Conservation (phyloP, 1,140 invertebrate species). For the Dendrolimus kikuchii region DNA sequence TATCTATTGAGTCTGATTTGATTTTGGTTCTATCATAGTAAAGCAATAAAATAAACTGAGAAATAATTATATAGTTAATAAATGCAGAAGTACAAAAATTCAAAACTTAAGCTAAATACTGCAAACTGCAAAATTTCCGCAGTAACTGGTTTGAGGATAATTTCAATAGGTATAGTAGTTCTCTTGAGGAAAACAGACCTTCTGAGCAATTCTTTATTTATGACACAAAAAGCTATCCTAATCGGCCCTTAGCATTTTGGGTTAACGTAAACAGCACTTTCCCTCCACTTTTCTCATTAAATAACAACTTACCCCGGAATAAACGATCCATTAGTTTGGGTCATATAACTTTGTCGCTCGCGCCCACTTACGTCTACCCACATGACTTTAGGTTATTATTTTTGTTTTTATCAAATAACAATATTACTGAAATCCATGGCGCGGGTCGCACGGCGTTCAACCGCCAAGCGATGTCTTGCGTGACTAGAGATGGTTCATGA, state of each 20-base stretch:
- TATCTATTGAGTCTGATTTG: too few species aligned
- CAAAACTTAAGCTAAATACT: too few species aligned
- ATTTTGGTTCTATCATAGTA: too few species aligned
- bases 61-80: too few species aligned
- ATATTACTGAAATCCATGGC: slow-evolving; percentile 34
- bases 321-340: slow-evolving; percentile 61
- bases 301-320: slow-evolving; percentile 65
- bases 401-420: slow-evolving; percentile 26
- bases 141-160: too few species aligned
- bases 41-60: too few species aligned
- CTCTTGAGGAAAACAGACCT: too few species aligned
- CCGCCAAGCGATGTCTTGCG: slow-evolving; percentile 25
- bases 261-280: neutral
- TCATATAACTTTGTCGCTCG: slow-evolving; percentile 61
- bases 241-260: neutral
- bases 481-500: slow-evolving; percentile 20
- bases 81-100: too few species aligned
- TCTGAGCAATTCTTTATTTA: too few species aligned
- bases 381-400: slow-evolving; percentile 35
- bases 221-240: too few species aligned
- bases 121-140: too few species aligned
- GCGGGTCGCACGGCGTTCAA: slow-evolving; percentile 20
- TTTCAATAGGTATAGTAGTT: too few species aligned
- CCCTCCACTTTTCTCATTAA: neutral
- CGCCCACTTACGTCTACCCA: slow-evolving; percentile 60